Evolutionary conservation across 2,888 invertebrate genomes (phyloP).

Genomic region (Nomada hirtipes): DNA sequence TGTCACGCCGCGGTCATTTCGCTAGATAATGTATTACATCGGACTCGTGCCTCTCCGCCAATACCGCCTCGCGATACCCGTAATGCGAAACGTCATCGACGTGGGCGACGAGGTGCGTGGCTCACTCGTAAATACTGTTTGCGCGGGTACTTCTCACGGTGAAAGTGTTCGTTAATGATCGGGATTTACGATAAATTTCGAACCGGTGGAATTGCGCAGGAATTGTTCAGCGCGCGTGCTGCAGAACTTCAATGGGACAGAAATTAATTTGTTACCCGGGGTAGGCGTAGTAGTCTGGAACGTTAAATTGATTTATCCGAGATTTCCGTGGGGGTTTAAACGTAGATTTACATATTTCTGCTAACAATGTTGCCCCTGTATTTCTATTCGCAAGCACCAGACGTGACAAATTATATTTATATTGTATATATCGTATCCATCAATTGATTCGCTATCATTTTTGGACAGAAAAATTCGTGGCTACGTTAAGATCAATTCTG

Average conservation of each 20-base stretch:
- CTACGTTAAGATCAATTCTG: no score
- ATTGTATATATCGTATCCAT: no score
- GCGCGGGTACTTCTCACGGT: constrained; percentile 32
- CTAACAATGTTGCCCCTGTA: no score
- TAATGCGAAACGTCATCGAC: constrained; percentile 45
- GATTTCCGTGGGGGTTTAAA: no score
- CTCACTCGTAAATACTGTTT: constrained; percentile 42
- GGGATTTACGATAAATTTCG: not conserved
- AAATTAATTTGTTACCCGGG: no score
- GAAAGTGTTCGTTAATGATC: constrained; percentile 40
- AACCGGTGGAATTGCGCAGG: not conserved
- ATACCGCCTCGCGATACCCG: constrained; percentile 30
- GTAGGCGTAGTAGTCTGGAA: no score
- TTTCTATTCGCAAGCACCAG: no score
- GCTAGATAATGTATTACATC: constrained; percentile 76
- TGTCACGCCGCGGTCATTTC: constrained; percentile 75
- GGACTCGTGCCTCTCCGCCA: constrained; percentile 32
- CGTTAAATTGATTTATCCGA: no score
- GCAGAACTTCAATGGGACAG: not conserved
- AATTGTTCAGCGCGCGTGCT: not conserved
- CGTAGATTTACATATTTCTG: no score
- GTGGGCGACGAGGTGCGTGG: constrained; percentile 56
- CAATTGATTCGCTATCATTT: no score
- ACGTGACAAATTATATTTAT: no score
- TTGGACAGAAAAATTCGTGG: no score